phyloP scores from a whole-genome alignment of 2,797 vertebrate genomes.

The Falco columbarius region DNA sequence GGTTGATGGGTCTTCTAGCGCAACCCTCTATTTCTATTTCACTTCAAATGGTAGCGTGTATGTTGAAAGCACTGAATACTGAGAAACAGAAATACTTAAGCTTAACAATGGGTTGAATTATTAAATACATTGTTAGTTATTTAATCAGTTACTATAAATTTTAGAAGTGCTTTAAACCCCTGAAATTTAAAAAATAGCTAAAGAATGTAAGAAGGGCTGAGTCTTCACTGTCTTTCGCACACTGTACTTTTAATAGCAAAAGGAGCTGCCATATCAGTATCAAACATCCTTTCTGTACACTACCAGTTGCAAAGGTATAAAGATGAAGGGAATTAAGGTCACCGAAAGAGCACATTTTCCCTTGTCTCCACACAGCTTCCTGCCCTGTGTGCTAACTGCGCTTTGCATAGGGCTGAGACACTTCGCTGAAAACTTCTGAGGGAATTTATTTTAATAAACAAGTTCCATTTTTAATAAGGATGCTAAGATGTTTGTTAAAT shows the following conservation, averaged over 20 bases:
- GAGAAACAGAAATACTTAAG: not conserved
- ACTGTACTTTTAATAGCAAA: not conserved
- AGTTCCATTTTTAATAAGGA: slow-evolving; percentile 21
- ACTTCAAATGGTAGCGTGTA: not conserved
- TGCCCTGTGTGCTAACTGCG: not conserved
- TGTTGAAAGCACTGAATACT: not conserved
- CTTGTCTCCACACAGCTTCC: not conserved
- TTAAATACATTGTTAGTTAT: not conserved
- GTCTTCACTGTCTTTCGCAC: not conserved
- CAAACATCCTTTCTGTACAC: not conserved
- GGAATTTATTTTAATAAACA: slow-evolving; percentile 24
- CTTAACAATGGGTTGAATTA: not conserved
- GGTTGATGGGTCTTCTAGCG: not conserved
- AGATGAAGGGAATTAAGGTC: not conserved
- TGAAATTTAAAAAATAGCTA: not conserved
- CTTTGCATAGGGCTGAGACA: slow-evolving; percentile 3
- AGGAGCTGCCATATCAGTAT: not conserved
- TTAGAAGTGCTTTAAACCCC: not conserved
- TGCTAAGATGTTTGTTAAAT: slow-evolving; percentile 7
- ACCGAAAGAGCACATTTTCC: not conserved
- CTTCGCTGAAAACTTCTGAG: slow-evolving; percentile 13
- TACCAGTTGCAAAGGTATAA: not conserved
- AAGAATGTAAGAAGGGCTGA: not conserved
- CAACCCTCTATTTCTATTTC: not conserved
- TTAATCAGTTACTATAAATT: not conserved